Evolutionary conservation across 2,797 vertebrate species (phyloP).

Genomic region (Hypotaenidia philippensis): DNA sequence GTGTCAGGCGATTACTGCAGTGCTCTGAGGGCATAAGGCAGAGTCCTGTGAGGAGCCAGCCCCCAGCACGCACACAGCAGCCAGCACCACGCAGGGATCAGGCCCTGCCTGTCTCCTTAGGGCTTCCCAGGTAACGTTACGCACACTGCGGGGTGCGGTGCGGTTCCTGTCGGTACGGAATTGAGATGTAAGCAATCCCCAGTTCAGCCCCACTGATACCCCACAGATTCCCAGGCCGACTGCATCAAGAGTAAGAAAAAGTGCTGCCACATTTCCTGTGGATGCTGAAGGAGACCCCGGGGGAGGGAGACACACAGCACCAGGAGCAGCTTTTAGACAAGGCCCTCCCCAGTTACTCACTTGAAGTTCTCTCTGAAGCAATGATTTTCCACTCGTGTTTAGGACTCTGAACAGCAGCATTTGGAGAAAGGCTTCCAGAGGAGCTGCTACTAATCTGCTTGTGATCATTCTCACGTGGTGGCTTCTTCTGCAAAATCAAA

Average conservation of each 20-base stretch:
- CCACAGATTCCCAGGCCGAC: not conserved
- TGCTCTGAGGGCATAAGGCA: accelerated
- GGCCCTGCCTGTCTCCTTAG: not conserved
- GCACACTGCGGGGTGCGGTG: not conserved
- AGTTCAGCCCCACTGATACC: not conserved
- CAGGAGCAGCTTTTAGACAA: not conserved
- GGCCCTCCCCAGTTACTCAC: constrained; percentile 81
- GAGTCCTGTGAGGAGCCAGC: no score
- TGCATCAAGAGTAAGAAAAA: not conserved
- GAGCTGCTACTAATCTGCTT: constrained; percentile 95
- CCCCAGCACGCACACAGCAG: not conserved
- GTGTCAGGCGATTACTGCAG: not conserved
- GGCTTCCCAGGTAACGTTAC: not conserved
- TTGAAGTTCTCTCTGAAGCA: constrained; percentile 96
- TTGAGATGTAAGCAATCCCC: not conserved
- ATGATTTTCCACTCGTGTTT: constrained; percentile 99
- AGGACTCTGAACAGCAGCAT: constrained; percentile 86
- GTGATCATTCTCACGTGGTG: constrained; percentile 94
- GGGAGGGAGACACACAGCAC: not conserved
- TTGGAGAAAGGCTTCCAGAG: constrained; percentile 91
- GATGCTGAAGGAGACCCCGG: not conserved
- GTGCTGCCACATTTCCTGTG: not conserved
- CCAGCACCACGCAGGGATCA: not conserved
- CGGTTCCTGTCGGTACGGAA: not conserved
- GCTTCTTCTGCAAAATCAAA: constrained; percentile 99